Evolutionary conservation across 1,140 invertebrate species (phyloP), one percentile per base, ranked within the genome.

Genomic region (Euura saliciscinereae): DNA sequence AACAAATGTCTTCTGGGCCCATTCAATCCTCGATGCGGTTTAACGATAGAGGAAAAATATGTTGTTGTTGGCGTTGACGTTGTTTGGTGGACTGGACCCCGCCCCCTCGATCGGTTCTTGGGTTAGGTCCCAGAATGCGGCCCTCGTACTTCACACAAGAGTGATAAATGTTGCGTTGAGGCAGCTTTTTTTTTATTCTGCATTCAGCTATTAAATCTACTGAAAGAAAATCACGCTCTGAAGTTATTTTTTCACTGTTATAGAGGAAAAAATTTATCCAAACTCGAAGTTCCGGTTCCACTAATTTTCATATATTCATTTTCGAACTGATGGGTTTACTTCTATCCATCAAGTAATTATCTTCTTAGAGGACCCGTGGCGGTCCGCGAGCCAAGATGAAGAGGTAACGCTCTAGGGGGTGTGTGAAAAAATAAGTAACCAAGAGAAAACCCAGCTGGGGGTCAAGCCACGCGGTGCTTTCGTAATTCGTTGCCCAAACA

Each of bases 331-430:
- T 28, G 28, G 28, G 77, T 80, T 80, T 80, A 80, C 72, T 43
- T 69, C 68, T 80, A 77, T 80, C 73, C 75, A 79, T 81, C 78
- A 76, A 72, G 74, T 77, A 79, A 80, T 81, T 80, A 79, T 78
- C 73, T 8, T 59, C 11, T 7, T 51, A 6, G 51, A 8, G 8
- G 51, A 59, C 51, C 51, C 13, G 51, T 28, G 28, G 28, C 28
- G 28, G 28, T 28, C 28, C 28, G 28, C 43, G 67, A 65, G 67
- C 45, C 70, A 78, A 79, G 77, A 84, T 84, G 82, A 84, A 84
- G 82, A 84, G 80, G 81, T 84, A 83, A 84, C 79, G 75, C 81
- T 68, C 75, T 82, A 83, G 82, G 82, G 78, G 80, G 81, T 74
- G 73, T 69, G 77, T 71, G 75, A 78, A 77, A 80, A n/a, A 82